A percentile compares a stretch with the other conserved stretches of the same genome.
Evolutionary conservation across 1,140 invertebrate species (phyloP).

Genomic region (Mycetomoellerius zeteki): DNA sequence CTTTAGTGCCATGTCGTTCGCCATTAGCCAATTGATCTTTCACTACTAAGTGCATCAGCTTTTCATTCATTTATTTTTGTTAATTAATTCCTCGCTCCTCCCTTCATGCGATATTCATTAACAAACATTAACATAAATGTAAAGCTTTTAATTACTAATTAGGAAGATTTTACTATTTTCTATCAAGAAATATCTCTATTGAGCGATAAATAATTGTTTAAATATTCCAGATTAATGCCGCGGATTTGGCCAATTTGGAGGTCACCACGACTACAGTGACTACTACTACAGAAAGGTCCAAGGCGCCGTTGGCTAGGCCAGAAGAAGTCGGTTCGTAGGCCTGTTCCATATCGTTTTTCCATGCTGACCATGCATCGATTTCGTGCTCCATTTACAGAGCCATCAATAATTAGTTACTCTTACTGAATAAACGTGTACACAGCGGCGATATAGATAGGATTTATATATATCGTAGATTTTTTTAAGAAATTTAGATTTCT

Average conservation of each 20-base stretch:
- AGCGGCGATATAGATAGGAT: constrained; percentile 77
- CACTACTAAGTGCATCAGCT: constrained; percentile 34
- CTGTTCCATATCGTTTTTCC: constrained; percentile 63
- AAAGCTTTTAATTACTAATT: constrained; percentile 50
- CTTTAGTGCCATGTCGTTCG: constrained; percentile 56
- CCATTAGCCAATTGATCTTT: constrained; percentile 45
- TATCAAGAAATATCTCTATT: neutral
- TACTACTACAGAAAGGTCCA: constrained; percentile 84
- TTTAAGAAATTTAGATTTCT: constrained; percentile 79
- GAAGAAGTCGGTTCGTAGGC: constrained; percentile 85
- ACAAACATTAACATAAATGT: constrained; percentile 30
- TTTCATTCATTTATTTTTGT: constrained; percentile 50
- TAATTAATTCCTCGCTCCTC: neutral
- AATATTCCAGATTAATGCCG: constrained; percentile 84
- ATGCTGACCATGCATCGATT: constrained; percentile 59
- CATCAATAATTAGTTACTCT: constrained; percentile 66
- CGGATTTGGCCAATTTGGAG: constrained; percentile 84
- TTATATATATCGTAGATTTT: constrained; percentile 79
- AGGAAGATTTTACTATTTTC: neutral
- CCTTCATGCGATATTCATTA: constrained; percentile 21
- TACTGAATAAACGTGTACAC: constrained; percentile 77
- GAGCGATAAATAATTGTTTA: constrained; percentile 26
- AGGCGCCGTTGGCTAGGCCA: constrained; percentile 84
- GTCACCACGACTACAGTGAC: constrained; percentile 85
- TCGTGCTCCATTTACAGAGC: constrained; percentile 62